Evolutionary conservation across 2,113 vertebrate species (phyloP), one percentile per base, ranked within the genome.

Genomic region (Microcebus griseorufus): DNA sequence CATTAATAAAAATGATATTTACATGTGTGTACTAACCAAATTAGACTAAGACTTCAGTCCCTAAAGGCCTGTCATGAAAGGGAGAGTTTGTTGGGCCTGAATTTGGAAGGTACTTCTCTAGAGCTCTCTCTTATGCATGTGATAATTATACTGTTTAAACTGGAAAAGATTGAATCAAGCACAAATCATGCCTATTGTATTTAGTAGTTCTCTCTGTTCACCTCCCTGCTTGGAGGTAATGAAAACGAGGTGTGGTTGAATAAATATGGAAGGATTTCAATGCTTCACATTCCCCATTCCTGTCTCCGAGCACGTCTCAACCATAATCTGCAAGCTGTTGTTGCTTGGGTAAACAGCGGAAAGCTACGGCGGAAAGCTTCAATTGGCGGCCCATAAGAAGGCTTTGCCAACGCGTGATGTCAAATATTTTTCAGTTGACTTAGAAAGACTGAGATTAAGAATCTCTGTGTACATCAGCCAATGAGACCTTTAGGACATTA

Each of bases 391-490:
- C 95, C 62, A 1, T 51, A 70, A 58, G 65, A 89, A 94, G 60
- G 72, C 70, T 6, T 34, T 85, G 64, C 10, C 22, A 48, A 76
- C 3, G 0, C 4, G 23, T 72, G 87, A 88, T 83, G 88, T 93
- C 89, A 97, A 51, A 88, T 42, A 64, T 17, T 45, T 94, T 95
- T 73, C 83, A 73, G 95, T 39, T 94, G 79, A 87, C 58, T 95
- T 87, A 76, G 65, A 96, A 83, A 88, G 70, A 42, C 51, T 48
- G 34, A 93, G 76, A 73, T 79, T 51, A 82, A 83, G 60, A 64
- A 75, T 83, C 69, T 91, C 37, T 27, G 4, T 51, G 32, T 13
- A 32, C n/a, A 64, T 96, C 45, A 91, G 64, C 29, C 84, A 42
- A 34, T 62, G 79, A 73, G 69, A 76, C 62, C 23, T 70, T 79